Conservation (phyloP, 2,113 vertebrate genomes). For the Brevimyrus niger region DNA sequence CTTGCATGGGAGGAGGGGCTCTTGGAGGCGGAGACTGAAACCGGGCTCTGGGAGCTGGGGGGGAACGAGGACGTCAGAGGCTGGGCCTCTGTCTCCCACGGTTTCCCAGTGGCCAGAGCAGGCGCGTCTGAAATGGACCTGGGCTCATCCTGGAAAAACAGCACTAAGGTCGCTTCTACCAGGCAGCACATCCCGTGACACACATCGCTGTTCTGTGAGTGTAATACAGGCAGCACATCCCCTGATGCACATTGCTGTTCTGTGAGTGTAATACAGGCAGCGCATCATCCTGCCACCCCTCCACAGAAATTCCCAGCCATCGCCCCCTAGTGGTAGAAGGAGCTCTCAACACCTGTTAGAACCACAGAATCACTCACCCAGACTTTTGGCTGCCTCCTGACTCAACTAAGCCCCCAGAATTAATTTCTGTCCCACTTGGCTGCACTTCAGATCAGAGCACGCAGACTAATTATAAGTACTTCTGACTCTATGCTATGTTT, state of each 20-base stretch:
- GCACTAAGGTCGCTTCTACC: not conserved
- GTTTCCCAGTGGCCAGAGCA: slow-evolving; percentile 19
- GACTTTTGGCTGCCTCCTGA: not conserved
- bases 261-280: not conserved
- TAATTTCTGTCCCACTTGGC: not conserved
- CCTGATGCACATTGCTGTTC: not conserved
- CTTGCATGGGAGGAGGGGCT: slow-evolving; percentile 21
- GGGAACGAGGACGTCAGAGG: slow-evolving; percentile 1
- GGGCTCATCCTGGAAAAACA: slow-evolving; percentile 19
- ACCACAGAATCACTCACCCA: not conserved
- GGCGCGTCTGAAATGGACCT: slow-evolving; percentile 8
- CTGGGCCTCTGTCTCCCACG: slow-evolving; percentile 21
- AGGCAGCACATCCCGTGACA: not conserved
- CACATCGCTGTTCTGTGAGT: not conserved
- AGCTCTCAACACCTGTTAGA: not conserved
- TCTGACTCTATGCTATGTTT: not conserved
- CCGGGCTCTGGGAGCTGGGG: slow-evolving; percentile 4
- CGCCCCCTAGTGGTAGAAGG: not conserved
- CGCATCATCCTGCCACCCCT: not conserved
- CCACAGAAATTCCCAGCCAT: not conserved
- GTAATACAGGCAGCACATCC: not conserved
- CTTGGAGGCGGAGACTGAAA: slow-evolving; percentile 13
- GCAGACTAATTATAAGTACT: not conserved
- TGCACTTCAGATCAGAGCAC: not conserved
- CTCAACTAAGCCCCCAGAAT: not conserved